These are phyloP conservation scores for Drosophila auraria DNA, from an alignment of 1,140 invertebrate species.

Conservation along the genomic window DNA sequence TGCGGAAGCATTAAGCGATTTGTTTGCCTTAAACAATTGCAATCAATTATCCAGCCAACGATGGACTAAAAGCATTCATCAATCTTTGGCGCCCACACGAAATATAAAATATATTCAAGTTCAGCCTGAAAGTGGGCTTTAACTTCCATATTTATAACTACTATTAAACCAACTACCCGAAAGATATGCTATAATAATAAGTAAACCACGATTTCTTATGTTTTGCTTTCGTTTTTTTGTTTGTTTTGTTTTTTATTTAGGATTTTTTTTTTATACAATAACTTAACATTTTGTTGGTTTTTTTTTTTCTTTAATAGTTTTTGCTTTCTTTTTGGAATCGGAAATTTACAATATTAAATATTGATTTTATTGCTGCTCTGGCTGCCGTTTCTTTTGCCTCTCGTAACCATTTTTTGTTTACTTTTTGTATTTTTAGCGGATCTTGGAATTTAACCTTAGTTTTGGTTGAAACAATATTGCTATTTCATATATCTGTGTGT, in stretches of 20 bases:
- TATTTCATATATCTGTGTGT: conserved; percentile 49
- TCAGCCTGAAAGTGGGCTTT: conserved; percentile 12
- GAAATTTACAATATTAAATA: conserved; percentile 84
- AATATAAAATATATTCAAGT: not conserved
- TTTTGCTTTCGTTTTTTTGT: conserved; percentile 17
- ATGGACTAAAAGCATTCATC: conserved; percentile 49
- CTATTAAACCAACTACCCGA: not conserved
- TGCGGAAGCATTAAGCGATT: conserved; percentile 55
- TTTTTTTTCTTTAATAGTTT: conserved; percentile 34
- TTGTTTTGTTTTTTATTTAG: conserved; percentile 59
- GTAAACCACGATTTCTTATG: not conserved
- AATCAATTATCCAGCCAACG: conserved; percentile 44
- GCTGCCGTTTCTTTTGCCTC: conserved; percentile 24
- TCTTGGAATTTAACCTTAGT: conserved; percentile 41
- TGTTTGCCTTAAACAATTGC: conserved; percentile 58
- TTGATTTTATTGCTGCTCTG: conserved; percentile 73
- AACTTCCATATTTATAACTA: no score
- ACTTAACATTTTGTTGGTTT: conserved; percentile 75
- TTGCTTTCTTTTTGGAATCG: conserved; percentile 76
- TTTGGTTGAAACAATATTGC: conserved; percentile 58
- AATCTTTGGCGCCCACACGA: conserved; percentile 35
- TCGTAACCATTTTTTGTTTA: conserved; percentile 12
- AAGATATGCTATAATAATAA: conserved; percentile 26
- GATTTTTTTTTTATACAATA: conserved; percentile 80
- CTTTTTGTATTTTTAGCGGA: conserved; percentile 37